A percentile compares a stretch with the other conserved stretches of the same genome.
phyloP scores from a whole-genome alignment of 2,888 invertebrate genomes.

The Drosophila greeni region DNA sequence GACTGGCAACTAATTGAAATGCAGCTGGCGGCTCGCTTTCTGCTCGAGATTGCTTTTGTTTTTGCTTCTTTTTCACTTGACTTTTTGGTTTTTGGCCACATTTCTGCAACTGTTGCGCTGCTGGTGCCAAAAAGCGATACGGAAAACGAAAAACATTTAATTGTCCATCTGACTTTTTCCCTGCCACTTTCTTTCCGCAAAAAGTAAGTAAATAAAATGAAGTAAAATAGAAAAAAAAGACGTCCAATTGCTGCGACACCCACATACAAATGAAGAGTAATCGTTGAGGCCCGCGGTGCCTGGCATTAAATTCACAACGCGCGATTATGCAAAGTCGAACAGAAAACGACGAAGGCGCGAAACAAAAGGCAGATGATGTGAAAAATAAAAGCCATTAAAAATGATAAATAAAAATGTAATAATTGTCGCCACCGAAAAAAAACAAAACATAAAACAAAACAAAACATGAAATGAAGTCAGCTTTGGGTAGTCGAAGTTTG shows the following conservation, averaged over 20 bases:
- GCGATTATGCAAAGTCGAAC: conserved; percentile 19
- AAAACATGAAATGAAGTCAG: background rate
- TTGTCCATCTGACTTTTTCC: conserved; percentile 51
- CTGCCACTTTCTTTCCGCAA: conserved; percentile 13
- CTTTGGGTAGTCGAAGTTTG: background rate
- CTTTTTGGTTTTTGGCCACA: conserved; percentile 5
- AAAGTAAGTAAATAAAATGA: background rate
- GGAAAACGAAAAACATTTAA: conserved; percentile 45
- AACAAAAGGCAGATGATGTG: conserved; percentile 29
- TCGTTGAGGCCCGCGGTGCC: background rate
- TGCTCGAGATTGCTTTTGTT: conserved; percentile 21
- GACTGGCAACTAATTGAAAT: conserved; percentile 23
- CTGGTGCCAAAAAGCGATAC: conserved; percentile 45
- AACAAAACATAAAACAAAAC: background rate
- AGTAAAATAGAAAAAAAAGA: background rate
- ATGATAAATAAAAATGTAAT: conserved; percentile 28
- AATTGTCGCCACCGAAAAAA: conserved; percentile 22
- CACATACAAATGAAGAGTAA: conserved; percentile 15
- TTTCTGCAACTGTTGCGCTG: conserved; percentile 36
- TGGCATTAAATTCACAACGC: conserved; percentile 28
- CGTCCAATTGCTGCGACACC: conserved; percentile 11
- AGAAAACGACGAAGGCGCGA: conserved; percentile 16
- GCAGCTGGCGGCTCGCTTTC: conserved; percentile 24
- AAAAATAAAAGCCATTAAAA: conserved; percentile 45
- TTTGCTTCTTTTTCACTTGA: background rate